phyloP scores from a whole-genome alignment of 2,113 vertebrate species.

The Syrrhaptes paradoxus region DNA sequence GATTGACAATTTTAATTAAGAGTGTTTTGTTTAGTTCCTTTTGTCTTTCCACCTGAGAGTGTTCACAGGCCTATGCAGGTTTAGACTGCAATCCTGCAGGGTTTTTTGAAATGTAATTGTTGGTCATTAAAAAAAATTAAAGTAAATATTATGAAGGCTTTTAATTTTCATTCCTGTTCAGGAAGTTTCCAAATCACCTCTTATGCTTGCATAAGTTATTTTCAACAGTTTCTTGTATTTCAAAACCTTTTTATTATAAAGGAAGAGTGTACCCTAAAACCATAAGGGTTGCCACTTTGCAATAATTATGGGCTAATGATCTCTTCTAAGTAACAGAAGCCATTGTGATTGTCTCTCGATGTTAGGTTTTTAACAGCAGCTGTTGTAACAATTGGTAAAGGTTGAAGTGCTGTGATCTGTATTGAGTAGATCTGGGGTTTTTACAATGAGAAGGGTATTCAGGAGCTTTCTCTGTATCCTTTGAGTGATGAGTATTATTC shows the following conservation, averaged over 20 bases:
- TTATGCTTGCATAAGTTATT: neutral
- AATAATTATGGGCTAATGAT: neutral
- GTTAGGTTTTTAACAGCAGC: neutral
- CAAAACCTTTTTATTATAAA: neutral
- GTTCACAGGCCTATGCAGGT: constrained; percentile 19
- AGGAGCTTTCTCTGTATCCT: neutral
- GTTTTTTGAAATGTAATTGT: neutral
- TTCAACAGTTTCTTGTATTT: neutral
- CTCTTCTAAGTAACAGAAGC: neutral
- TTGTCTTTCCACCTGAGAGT: constrained; percentile 3
- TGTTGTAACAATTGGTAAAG: neutral
- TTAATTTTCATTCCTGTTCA: constrained; percentile 29
- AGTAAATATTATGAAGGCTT: neutral
- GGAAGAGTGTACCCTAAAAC: neutral
- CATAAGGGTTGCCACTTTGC: neutral
- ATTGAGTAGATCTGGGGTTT: neutral
- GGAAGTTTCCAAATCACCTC: neutral
- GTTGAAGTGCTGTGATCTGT: neutral
- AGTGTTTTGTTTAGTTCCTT: neutral
- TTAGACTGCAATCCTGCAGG: neutral
- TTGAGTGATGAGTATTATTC: neutral
- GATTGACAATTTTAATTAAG: constrained; percentile 44
- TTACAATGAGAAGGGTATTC: neutral
- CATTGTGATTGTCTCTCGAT: neutral
- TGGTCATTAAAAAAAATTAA: constrained; percentile 25